Percentiles rank a stretch among this genome's conserved stretches.
Evolutionary conservation across 2,888 invertebrate genomes (phyloP).

Genomic region (Amblyjoppa fuscipennis): DNA sequence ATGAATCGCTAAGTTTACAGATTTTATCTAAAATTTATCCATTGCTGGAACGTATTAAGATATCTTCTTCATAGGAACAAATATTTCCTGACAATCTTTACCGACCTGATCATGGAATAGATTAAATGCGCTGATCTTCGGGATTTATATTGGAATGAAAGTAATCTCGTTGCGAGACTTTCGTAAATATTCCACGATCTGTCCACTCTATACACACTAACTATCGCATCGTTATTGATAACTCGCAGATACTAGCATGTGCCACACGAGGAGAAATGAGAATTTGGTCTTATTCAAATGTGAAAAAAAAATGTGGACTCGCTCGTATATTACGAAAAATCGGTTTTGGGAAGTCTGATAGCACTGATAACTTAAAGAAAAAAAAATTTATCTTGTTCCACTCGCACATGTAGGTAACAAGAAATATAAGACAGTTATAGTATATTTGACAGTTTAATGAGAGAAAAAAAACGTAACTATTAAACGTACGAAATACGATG

Average conservation of each 20-base stretch:
- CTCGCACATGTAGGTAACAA: slow-evolving; percentile 63
- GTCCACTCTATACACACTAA: slow-evolving; percentile 19
- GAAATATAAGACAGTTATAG: slow-evolving; percentile 63
- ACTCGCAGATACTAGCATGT: slow-evolving; percentile 61
- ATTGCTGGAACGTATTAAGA: slow-evolving; percentile 40
- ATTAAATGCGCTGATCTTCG: slow-evolving; percentile 36
- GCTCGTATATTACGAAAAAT: slow-evolving; percentile 54
- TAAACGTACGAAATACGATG: slow-evolving; percentile 57
- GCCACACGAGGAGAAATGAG: slow-evolving; percentile 38
- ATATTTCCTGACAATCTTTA: slow-evolving; percentile 71
- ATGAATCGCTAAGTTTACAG: slow-evolving; percentile 54
- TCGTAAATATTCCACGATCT: slow-evolving; percentile 48
- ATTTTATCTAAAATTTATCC: slow-evolving; percentile 53
- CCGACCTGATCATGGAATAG: slow-evolving; percentile 59
- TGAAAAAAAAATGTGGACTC: slow-evolving; percentile 22
- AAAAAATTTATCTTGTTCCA: slow-evolving; percentile 61
- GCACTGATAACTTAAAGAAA: slow-evolving; percentile 56
- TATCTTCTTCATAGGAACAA: slow-evolving; percentile 66
- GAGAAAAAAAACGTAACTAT: slow-evolving; percentile 42
- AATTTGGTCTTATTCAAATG: slow-evolving; percentile 26
- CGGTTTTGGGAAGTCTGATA: slow-evolving; percentile 61
- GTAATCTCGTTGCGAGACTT: slow-evolving; percentile 39
- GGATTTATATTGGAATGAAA: slow-evolving; percentile 12
- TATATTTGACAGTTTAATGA: slow-evolving; percentile 59
- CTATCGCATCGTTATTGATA: slow-evolving; percentile 49